A percentile compares a stretch with the other conserved stretches of the same genome.
These are phyloP conservation scores for Mormyrops attenuatus DNA, from an alignment of 2,797 vertebrate genomes.

Conservation along the genomic window DNA sequence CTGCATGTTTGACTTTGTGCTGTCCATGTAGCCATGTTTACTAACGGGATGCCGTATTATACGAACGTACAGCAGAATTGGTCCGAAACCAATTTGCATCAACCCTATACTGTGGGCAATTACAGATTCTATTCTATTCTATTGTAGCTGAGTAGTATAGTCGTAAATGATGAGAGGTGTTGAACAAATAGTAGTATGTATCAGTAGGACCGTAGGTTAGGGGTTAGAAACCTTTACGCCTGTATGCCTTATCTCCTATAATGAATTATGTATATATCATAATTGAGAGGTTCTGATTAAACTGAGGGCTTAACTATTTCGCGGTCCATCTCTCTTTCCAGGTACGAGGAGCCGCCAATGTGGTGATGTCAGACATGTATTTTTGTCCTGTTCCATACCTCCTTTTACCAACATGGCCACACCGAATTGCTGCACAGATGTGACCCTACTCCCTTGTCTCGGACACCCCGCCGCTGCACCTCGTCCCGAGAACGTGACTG, in stretches of 20 bases:
- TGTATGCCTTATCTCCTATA: background rate
- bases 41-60: background rate
- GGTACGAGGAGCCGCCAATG: conserved; percentile 83
- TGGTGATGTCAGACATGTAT: conserved; percentile 68
- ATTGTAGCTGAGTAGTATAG: background rate
- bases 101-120: background rate
- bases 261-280: background rate
- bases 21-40: background rate
- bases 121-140: background rate
- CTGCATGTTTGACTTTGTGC: background rate
- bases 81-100: background rate
- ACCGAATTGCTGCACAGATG: conserved; percentile 41
- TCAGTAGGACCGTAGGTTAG: background rate
- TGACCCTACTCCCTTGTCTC: conserved; percentile 34
- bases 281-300: background rate
- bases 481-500: conserved; percentile 12
- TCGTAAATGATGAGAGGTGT: background rate
- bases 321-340: conserved; percentile 46
- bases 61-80: background rate
- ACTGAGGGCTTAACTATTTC: background rate
- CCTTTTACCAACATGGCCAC: conserved; percentile 20
- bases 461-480: background rate
- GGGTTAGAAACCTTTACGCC: background rate
- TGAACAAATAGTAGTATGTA: background rate
- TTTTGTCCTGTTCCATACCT: conserved; percentile 47